Conservation (phyloP, 2,113 vertebrate genomes). For the Lamprologus tigripictilis region DNA sequence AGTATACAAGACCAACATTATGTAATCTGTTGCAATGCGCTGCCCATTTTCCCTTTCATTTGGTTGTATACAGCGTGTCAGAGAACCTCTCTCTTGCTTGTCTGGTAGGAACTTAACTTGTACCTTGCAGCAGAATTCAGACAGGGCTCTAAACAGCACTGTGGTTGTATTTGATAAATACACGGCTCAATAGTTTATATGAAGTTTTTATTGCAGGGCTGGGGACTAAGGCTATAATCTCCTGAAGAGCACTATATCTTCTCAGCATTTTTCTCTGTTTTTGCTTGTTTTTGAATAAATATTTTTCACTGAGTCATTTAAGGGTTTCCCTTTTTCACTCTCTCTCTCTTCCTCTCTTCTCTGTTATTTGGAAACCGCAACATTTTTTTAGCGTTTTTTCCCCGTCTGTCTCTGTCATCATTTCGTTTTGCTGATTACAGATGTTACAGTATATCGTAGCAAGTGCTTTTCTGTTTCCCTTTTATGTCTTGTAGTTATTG, state of each 20-base stretch:
- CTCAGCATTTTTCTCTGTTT: not conserved
- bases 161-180: conserved; percentile 34
- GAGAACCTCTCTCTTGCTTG: conserved; percentile 5
- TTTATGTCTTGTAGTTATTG: not conserved
- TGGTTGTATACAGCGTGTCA: conserved; percentile 24
- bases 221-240: conserved; percentile 22
- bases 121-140: not conserved
- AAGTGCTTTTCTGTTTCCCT: not conserved
- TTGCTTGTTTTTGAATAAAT: not conserved
- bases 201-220: conserved; percentile 38
- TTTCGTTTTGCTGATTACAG: conserved; percentile 23
- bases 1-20: conserved; percentile 3
- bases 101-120: not conserved
- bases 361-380: conserved; percentile 30
- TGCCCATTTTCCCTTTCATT: conserved; percentile 35
- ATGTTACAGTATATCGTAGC: not conserved
- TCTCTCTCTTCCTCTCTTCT: not conserved
- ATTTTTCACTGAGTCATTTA: conserved; percentile 9
- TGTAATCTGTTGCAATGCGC: conserved; percentile 30
- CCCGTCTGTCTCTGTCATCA: not conserved
- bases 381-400: not conserved
- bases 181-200: conserved; percentile 17
- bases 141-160: conserved; percentile 22
- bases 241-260: not conserved
- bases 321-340: not conserved